Evolutionary conservation across 1,140 invertebrate species (phyloP).

Genomic region (Drosophila rhopaloa): DNA sequence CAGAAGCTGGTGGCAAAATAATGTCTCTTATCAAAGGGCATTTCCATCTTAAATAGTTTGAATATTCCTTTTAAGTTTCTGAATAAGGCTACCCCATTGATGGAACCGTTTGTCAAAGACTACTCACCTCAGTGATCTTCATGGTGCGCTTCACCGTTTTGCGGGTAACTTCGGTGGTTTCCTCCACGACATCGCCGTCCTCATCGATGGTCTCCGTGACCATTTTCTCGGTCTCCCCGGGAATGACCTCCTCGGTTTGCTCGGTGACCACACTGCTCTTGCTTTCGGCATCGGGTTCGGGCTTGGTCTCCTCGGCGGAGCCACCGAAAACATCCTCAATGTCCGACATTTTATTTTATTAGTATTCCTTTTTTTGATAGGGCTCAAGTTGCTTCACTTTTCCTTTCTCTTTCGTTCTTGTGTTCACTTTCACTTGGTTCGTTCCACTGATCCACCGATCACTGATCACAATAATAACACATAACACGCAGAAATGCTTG

Average conservation of each 20-base stretch:
- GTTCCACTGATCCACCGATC: constrained; percentile 57
- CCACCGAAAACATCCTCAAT: constrained; percentile 74
- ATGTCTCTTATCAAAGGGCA: too few species aligned
- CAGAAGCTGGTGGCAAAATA: too few species aligned
- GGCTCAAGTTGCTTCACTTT: constrained; percentile 18
- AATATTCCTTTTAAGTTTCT: too few species aligned
- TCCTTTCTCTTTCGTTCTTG: constrained; percentile 30
- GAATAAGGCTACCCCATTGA: neutral
- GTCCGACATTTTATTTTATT: constrained; percentile 71
- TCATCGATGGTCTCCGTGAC: constrained; percentile 81
- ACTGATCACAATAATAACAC: constrained; percentile 53
- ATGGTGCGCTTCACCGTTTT: constrained; percentile 82
- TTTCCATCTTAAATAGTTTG: too few species aligned
- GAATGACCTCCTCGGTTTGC: constrained; percentile 70
- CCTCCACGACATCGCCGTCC: constrained; percentile 80
- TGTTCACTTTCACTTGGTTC: constrained; percentile 71
- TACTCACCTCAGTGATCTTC: constrained; percentile 84
- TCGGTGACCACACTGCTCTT: constrained; percentile 73
- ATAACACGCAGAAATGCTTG: constrained; percentile 46
- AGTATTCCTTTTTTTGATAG: constrained; percentile 19
- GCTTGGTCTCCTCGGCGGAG: constrained; percentile 54
- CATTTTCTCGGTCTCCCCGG: constrained; percentile 77
- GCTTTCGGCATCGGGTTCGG: constrained; percentile 47
- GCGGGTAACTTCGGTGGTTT: constrained; percentile 78
- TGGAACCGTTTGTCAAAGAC: neutral